These are phyloP conservation scores for Salvelinus fontinalis DNA, from an alignment of 2,113 vertebrate species.

Conservation along the genomic window DNA sequence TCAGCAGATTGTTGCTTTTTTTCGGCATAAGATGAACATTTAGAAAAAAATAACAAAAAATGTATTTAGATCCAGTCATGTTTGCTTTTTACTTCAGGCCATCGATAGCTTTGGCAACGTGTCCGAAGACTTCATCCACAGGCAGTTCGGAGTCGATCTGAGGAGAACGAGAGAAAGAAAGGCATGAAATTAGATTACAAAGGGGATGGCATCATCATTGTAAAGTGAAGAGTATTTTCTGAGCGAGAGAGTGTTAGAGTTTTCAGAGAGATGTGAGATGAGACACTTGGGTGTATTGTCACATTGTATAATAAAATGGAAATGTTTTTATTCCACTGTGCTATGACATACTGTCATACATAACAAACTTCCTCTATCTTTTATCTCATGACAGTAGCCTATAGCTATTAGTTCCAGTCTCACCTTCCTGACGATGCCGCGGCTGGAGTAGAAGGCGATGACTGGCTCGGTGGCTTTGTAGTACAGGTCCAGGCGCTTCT, in stretches of 20 bases:
- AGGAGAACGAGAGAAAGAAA: slow-evolving; percentile 8
- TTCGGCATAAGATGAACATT: slow-evolving; percentile 15
- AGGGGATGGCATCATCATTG: no score
- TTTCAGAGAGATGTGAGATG: no score
- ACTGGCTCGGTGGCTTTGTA: slow-evolving; percentile 97
- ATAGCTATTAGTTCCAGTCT: not conserved
- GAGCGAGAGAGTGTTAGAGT: no score
- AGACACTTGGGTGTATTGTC: no score
- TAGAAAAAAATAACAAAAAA: slow-evolving; percentile 50
- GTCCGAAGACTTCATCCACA: slow-evolving; percentile 87
- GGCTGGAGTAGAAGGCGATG: slow-evolving; percentile 87
- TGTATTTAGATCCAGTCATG: slow-evolving; percentile 38
- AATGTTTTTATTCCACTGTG: no score
- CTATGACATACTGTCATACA: not conserved
- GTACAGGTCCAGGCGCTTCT: slow-evolving; percentile 93
- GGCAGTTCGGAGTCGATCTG: slow-evolving; percentile 92
- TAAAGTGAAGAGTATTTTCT: no score
- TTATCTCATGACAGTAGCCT: not conserved
- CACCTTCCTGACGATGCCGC: slow-evolving; percentile 94
- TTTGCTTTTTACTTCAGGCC: slow-evolving; percentile 76
- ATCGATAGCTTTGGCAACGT: slow-evolving; percentile 86
- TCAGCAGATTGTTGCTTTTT: slow-evolving; percentile 17
- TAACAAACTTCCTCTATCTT: not conserved
- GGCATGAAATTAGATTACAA: no score
- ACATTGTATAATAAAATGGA: no score